phyloP scores from a whole-genome alignment of 2,113 vertebrate species.

The Lethenteron reissneri region DNA sequence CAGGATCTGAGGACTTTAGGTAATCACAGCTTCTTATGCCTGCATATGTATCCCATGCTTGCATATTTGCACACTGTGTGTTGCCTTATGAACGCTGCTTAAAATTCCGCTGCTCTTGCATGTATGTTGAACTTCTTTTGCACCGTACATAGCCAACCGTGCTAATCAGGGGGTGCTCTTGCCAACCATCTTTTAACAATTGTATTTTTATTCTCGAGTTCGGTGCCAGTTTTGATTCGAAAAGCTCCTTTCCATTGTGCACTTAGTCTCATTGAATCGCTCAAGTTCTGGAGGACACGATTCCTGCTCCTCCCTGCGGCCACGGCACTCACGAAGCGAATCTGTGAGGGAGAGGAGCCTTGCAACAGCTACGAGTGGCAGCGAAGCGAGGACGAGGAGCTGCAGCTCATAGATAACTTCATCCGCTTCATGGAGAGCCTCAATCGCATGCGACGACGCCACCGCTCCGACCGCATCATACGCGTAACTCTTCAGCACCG shows the following conservation, averaged over 20 bases:
- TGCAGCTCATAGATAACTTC: constrained; percentile 66
- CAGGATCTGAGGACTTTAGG: constrained; percentile 95
- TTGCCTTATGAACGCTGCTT: too few species aligned
- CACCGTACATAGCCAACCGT: too few species aligned
- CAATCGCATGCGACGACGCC: constrained; percentile 72
- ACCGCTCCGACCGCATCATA: constrained; percentile 69
- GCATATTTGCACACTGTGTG: too few species aligned
- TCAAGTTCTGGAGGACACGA: constrained; percentile 93
- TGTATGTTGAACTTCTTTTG: too few species aligned
- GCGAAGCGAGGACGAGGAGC: constrained; percentile 40
- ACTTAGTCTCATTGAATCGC: constrained; percentile 62
- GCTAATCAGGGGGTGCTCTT: too few species aligned
- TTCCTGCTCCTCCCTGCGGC: constrained; percentile 73
- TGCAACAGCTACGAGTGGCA: constrained; percentile 75
- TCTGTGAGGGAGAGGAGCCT: constrained; percentile 54
- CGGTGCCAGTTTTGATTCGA: too few species aligned
- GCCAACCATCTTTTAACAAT: too few species aligned
- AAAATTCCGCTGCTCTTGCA: too few species aligned
- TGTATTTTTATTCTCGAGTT: too few species aligned
- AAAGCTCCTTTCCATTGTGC: too few species aligned
- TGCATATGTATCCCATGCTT: too few species aligned
- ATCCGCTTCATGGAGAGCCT: constrained; percentile 87
- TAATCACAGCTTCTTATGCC: constrained; percentile 11
- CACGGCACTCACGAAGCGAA: constrained; percentile 53
- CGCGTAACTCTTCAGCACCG: constrained; percentile 21